Percentiles rank a stretch among this genome's conserved stretches.
phyloP scores from a whole-genome alignment of 1,140 invertebrate genomes.

The Drosophila ficusphila region DNA sequence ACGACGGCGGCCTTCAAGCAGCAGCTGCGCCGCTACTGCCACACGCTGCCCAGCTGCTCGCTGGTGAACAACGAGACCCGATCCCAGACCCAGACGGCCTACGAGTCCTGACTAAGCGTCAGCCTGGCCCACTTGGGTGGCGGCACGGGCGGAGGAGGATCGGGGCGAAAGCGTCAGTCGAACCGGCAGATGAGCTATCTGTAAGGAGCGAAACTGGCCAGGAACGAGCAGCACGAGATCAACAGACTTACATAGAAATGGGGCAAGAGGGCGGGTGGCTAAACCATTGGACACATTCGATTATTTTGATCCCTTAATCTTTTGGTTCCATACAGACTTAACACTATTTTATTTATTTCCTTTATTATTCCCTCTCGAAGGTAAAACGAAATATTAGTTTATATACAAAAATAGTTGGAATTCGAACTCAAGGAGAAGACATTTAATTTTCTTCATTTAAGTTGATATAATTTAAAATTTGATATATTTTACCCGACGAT shows the following conservation, averaged over 20 bases:
- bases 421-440: no score
- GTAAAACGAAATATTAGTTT: no score
- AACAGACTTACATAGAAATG: slow-evolving; percentile 29
- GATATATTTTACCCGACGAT: neutral
- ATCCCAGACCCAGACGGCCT: slow-evolving; percentile 72
- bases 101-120: slow-evolving; percentile 76
- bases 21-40: slow-evolving; percentile 84
- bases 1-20: slow-evolving; percentile 87
- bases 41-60: slow-evolving; percentile 72
- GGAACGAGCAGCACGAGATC: slow-evolving; percentile 13
- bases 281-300: neutral
- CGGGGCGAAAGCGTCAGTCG: slow-evolving; percentile 60
- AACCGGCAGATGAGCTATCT: slow-evolving; percentile 71
- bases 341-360: neutral
- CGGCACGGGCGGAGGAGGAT: slow-evolving; percentile 42
- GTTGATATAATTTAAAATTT: neutral
- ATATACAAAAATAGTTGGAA: no score
- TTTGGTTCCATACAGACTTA: neutral
- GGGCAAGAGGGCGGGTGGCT: neutral
- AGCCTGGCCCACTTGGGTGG: slow-evolving; percentile 71
- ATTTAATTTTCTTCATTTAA: neutral
- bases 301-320: neutral
- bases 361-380: no score
- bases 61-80: slow-evolving; percentile 72
- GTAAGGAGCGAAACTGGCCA: slow-evolving; percentile 14